Conservation (phyloP, 2,113 vertebrate species). For the Alouatta palliata region DNA sequence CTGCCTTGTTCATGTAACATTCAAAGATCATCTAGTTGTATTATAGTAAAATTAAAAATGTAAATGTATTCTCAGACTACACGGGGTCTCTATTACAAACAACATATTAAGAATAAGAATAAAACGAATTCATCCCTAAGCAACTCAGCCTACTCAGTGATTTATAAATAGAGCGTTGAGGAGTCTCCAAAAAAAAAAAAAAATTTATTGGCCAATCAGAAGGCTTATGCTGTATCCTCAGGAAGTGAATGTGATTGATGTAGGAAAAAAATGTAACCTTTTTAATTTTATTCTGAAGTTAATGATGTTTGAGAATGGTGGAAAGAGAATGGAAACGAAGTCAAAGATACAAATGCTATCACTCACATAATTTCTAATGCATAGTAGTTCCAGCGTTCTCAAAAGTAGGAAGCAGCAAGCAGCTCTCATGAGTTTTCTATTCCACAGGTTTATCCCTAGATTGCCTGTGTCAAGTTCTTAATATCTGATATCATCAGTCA, state of each 20-base stretch:
- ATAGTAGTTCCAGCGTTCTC: not conserved
- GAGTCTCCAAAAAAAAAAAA: not conserved
- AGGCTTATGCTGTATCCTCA: not conserved
- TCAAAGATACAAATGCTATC: not conserved
- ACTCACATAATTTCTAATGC: not conserved
- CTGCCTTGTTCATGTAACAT: constrained; percentile 31
- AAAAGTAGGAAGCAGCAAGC: not conserved
- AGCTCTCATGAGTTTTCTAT: not conserved
- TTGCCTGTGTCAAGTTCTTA: not conserved
- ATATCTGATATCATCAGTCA: not conserved
- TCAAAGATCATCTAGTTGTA: not conserved
- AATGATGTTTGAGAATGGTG: not conserved
- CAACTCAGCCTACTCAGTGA: not conserved
- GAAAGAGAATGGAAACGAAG: not conserved
- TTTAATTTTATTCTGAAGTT: not conserved
- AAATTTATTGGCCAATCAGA: not conserved
- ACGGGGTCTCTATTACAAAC: not conserved
- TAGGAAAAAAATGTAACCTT: not conserved
- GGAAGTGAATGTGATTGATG: not conserved
- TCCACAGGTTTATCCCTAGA: not conserved
- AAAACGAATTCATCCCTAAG: not conserved
- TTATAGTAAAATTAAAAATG: not conserved
- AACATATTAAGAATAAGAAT: not conserved
- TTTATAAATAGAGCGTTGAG: not conserved
- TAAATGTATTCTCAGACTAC: not conserved